Percentiles rank a stretch among this genome's conserved stretches.
Evolutionary conservation across 92 coral and sea anemone genomes (phyloP).

Genomic region (Porites rus): DNA sequence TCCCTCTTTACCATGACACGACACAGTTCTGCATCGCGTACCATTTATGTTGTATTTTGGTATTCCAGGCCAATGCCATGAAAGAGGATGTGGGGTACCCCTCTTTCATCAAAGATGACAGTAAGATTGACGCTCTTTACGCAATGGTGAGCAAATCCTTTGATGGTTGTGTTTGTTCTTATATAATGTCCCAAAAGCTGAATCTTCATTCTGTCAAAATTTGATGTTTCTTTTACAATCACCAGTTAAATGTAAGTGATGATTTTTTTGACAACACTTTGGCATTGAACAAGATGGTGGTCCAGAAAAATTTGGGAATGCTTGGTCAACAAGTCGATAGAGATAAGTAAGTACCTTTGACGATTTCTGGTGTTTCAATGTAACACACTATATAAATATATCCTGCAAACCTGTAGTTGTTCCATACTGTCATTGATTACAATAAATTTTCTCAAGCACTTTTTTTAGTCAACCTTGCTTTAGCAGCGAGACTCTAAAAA

Average conservation of each 20-base stretch:
- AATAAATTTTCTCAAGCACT: too few relatives aligned
- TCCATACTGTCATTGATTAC: too few relatives aligned
- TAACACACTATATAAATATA: background rate
- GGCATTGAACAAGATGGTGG: slow-evolving; percentile 23
- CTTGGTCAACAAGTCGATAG: slow-evolving; percentile 46
- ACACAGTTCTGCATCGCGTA: too few relatives aligned
- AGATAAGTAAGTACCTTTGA: slow-evolving; percentile 44
- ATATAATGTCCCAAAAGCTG: background rate
- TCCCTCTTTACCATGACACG: too few relatives aligned
- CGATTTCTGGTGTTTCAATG: background rate
- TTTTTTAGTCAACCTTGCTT: too few relatives aligned
- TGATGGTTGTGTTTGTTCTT: background rate
- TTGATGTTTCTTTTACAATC: background rate
- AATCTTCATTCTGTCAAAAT: background rate
- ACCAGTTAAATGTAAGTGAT: slow-evolving; percentile 26
- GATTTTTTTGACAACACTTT: slow-evolving; percentile 38
- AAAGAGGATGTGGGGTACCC: slow-evolving; percentile 66
- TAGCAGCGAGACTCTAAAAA: too few relatives aligned
- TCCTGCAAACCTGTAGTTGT: too few relatives aligned
- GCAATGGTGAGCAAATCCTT: slow-evolving; percentile 21
- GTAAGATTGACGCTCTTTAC: slow-evolving; percentile 36
- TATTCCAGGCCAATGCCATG: slow-evolving; percentile 61
- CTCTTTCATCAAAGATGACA: slow-evolving; percentile 46
- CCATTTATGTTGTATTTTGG: background rate
- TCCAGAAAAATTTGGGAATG: slow-evolving; percentile 18